Conservation (phyloP, 2,888 invertebrate genomes). For the Pterobdella sp. region DNA sequence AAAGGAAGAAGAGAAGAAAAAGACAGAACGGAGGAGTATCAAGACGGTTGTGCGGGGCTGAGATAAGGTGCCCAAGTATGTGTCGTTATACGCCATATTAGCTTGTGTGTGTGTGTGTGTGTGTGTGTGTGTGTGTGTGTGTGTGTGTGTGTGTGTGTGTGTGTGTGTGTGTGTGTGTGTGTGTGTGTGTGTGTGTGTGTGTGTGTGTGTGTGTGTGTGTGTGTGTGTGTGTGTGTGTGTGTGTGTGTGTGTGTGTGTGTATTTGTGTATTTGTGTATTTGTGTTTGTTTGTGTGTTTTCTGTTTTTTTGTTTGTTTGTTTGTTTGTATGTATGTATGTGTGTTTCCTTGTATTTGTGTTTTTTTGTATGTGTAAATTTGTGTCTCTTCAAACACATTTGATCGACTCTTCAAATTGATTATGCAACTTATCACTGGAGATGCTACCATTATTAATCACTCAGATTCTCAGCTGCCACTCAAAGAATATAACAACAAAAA, state of each 20-base stretch:
- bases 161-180: slow-evolving; percentile 2
- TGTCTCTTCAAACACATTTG: neutral
- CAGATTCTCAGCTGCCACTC: neutral
- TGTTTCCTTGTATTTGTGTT: neutral
- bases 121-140: slow-evolving; percentile 16
- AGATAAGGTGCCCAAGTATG: no score
- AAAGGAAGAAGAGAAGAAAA: neutral
- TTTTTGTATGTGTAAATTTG: neutral
- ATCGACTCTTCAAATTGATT: neutral
- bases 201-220: slow-evolving; percentile 12
- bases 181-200: slow-evolving; percentile 1
- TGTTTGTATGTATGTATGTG: neutral
- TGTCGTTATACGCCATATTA: no score
- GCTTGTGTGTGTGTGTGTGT: slow-evolving; percentile 10
- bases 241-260: slow-evolving; percentile 21
- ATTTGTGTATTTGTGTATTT: neutral
- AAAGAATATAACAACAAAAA: neutral
- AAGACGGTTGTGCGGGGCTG: neutral
- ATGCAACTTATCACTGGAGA: no score
- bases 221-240: slow-evolving; percentile 10
- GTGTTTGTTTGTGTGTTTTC: neutral
- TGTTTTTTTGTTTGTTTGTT: neutral
- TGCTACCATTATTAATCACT: neutral
- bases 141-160: slow-evolving; percentile 8
- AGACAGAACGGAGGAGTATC: neutral